These are phyloP conservation scores for Philopedon plagiatum DNA, from an alignment of 2,888 invertebrate species.

Conservation along the genomic window DNA sequence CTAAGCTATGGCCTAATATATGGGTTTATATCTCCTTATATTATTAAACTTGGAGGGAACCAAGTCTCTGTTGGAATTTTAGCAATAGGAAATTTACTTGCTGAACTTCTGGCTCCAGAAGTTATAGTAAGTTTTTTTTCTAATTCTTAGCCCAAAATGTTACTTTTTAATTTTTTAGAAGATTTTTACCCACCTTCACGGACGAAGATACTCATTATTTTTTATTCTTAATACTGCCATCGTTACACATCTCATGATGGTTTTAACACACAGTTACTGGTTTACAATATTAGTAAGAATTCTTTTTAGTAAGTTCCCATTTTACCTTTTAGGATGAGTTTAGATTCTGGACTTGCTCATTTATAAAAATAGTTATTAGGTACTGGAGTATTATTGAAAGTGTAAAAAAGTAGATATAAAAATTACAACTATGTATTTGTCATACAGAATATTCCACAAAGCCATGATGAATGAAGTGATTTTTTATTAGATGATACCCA, in stretches of 20 bases:
- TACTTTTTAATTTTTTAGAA: slow-evolving; percentile 49
- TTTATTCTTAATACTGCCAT: slow-evolving; percentile 50
- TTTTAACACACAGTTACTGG: slow-evolving; percentile 52
- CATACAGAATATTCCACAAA: no score
- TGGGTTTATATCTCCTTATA: slow-evolving; percentile 54
- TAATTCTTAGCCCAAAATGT: no score
- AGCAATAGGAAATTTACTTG: slow-evolving; percentile 48
- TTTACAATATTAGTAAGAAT: slow-evolving; percentile 53
- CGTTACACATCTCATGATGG: slow-evolving; percentile 51
- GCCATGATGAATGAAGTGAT: no score
- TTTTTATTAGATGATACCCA: no score
- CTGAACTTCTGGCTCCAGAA: slow-evolving; percentile 51
- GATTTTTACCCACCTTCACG: slow-evolving; percentile 46
- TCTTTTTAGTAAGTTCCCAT: slow-evolving; percentile 51
- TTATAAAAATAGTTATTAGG: no score
- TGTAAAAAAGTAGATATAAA: no score
- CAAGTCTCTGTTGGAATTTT: slow-evolving; percentile 52
- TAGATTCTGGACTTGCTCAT: no score
- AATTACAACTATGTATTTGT: no score
- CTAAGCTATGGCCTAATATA: slow-evolving; percentile 55
- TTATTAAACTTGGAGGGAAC: slow-evolving; percentile 52
- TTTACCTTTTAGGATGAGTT: not conserved
- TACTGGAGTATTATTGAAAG: no score
- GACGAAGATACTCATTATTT: slow-evolving; percentile 51
- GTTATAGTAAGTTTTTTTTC: slow-evolving; percentile 49